Evolutionary conservation across 2,888 invertebrate species (phyloP).

Genomic region (Acanthosepion lycidas): DNA sequence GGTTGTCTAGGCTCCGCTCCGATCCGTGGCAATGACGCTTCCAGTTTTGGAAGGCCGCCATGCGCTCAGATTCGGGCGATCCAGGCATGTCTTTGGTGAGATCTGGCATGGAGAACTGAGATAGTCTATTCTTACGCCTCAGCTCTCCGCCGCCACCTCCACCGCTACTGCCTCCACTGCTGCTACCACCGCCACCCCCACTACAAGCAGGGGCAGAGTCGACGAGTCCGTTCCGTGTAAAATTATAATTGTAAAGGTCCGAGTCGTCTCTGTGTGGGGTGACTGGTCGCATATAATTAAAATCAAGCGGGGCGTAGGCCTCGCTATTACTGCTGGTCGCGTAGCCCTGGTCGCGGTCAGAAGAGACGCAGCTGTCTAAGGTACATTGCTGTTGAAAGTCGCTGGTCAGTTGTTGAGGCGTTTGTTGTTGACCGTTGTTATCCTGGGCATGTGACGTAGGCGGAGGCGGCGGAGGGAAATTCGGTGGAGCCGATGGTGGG

Average conservation of each 20-base stretch:
- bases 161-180: neutral
- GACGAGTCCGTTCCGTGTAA: conserved; percentile 65
- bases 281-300: neutral
- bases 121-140: conserved; percentile 60
- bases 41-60: conserved; percentile 56
- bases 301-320: conserved; percentile 63
- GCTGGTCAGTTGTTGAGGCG: neutral
- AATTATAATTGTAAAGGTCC: conserved; percentile 54
- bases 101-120: conserved; percentile 74
- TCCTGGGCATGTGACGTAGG: neutral
- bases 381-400: conserved; percentile 66
- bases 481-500: conserved; percentile 66
- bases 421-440: neutral
- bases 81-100: conserved; percentile 62
- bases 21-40: conserved; percentile 64
- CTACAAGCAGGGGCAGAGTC: conserved; percentile 55
- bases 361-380: conserved; percentile 66
- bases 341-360: conserved; percentile 69
- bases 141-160: neutral
- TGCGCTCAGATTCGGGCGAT: conserved; percentile 48
- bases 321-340: conserved; percentile 70
- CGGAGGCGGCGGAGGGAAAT: neutral
- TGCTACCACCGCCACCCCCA: neutral
- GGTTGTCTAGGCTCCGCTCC: conserved; percentile 68
- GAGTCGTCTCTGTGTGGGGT: neutral